A percentile compares a stretch with the other conserved stretches of the same genome.
Conservation (phyloP, 2,888 invertebrate genomes). For the Drosophila nigritarsus region DNA sequence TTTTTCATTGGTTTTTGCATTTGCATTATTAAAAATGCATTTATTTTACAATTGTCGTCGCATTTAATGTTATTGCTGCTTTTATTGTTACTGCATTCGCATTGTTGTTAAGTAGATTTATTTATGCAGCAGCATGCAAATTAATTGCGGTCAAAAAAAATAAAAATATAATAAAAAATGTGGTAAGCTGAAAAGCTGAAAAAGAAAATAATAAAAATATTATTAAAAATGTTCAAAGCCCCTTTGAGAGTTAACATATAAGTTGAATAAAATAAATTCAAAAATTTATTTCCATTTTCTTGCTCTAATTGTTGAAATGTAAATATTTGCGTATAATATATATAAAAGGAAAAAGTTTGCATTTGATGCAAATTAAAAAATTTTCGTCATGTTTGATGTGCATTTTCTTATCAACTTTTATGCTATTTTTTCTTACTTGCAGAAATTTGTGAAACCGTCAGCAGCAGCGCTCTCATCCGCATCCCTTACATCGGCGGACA, state of each 20-base stretch:
- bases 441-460: conserved; percentile 83
- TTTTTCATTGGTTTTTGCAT: conserved; percentile 59
- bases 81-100: conserved; percentile 37
- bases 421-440: conserved; percentile 49
- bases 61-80: conserved; percentile 35
- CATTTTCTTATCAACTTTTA: conserved; percentile 12
- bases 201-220: not conserved
- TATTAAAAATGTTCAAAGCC: not conserved
- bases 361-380: conserved; percentile 67
- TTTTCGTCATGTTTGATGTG: conserved; percentile 43
- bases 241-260: not conserved
- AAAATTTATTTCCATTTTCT: conserved; percentile 1
- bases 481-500: conserved; percentile 73
- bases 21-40: conserved; percentile 76
- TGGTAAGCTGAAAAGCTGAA: conserved; percentile 1
- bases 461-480: conserved; percentile 64
- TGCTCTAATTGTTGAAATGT: conserved; percentile 63
- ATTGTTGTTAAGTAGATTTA: not conserved
- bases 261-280: not conserved
- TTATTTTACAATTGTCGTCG: conserved; percentile 41
- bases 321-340: conserved; percentile 61
- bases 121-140: conserved; percentile 12
- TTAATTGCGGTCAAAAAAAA: conserved; percentile 31
- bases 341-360: conserved; percentile 34
- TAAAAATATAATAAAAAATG: not conserved